Base-by-base conservation (phyloP, 2,797 vertebrate species). In the Phataginus tetradactyla region DNA sequence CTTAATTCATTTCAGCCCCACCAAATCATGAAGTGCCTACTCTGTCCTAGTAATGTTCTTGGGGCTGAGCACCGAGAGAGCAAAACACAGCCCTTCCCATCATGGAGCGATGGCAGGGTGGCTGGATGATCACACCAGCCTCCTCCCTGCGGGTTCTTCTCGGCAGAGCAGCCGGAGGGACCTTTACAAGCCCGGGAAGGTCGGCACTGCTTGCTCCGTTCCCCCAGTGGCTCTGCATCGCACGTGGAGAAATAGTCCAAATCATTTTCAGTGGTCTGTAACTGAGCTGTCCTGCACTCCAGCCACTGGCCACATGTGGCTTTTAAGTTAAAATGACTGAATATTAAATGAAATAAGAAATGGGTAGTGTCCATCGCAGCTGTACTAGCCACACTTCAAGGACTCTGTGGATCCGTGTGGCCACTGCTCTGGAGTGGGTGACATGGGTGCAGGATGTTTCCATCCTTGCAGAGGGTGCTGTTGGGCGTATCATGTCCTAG, bases 91-190 rank as follows among this genome's bases (percentile, higher is more conserved):
- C 10, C 21, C 34, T 9, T 71, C 25, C 34, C 4, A 0, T 72
- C 27, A 1, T 0, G 10, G 20, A 32, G 29, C 37, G 37, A 1
- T 12, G 7, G 18, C 18, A 1, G 3, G 21, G 53, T 21, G 79
- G 15, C 2, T 0, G 17, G 57, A 1, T 57, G 75, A 13, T 1
- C 3, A 1, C 10, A 3, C 2, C 3, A 0, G 23, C 42, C 64
- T 71, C 59, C 32, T 61, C 6, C 0, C 20, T 23, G 63, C 0
- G 4, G 4, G 29, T 45, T 34, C 3, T 17, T 84, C 21, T 42
- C 29, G 7, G 1, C 11, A 11, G 66, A 51, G 37, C 4, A 49
- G 32, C 18, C 20, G 12, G 21, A 29, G 8, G 2, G 63, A 23
- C 20, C 39, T 39, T 2, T 8, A 13, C 7, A 27, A 49, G 34